Evolutionary conservation across 1,140 invertebrate genomes (phyloP).

Genomic region (Drosophila parvula): DNA sequence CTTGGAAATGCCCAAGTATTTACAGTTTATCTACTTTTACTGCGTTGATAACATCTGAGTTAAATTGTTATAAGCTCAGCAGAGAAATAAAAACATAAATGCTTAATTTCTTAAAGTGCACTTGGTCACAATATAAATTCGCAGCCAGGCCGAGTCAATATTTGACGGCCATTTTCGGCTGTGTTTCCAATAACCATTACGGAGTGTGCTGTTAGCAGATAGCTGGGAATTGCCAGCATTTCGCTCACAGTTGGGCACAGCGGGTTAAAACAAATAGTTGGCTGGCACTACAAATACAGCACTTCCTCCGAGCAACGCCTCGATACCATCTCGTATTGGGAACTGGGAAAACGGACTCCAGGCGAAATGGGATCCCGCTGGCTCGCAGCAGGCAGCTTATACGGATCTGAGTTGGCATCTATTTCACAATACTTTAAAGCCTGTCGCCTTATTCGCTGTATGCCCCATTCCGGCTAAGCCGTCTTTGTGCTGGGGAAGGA

Average conservation of each 20-base stretch:
- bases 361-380: conserved; percentile 30
- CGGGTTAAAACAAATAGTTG: conserved; percentile 80
- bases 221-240: conserved; percentile 63
- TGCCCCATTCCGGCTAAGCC: conserved; percentile 24
- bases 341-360: conserved; percentile 11
- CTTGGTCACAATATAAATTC: background rate
- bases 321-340: conserved; percentile 40
- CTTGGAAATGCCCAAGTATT: no score
- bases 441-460: conserved; percentile 7
- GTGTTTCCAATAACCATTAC: conserved; percentile 78
- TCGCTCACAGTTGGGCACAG: conserved; percentile 62
- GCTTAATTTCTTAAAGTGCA: conserved; percentile 5
- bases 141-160: conserved; percentile 55
- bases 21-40: no score
- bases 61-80: background rate
- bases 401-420: conserved; percentile 50
- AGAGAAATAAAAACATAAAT: background rate
- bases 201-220: conserved; percentile 18
- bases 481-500: conserved; percentile 26
- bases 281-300: conserved; percentile 71
- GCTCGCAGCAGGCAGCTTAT: conserved; percentile 58
- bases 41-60: no score
- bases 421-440: conserved; percentile 63
- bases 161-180: conserved; percentile 64
- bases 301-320: conserved; percentile 56